A percentile compares a stretch with the other conserved stretches of the same genome.
Evolutionary conservation across 2,113 vertebrate species (phyloP).

Genomic region (Petromus typicus): DNA sequence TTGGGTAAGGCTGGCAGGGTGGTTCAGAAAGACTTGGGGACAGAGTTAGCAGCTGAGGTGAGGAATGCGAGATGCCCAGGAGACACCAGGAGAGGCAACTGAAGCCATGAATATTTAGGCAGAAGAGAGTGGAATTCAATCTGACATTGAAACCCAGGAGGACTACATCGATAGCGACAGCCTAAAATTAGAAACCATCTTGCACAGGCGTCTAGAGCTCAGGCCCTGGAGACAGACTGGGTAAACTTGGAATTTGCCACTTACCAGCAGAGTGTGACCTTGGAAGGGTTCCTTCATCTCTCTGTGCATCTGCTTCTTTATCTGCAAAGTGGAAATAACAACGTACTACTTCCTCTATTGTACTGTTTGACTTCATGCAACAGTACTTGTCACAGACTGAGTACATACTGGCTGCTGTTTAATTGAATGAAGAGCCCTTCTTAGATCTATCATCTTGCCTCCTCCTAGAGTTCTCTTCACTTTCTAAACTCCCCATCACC

Average conservation of each 20-base stretch:
- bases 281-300: neutral
- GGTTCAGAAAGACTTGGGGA: neutral
- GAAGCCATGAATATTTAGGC: slow-evolving; percentile 74
- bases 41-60: neutral
- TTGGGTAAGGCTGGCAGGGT: neutral
- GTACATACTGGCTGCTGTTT: neutral
- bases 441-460: neutral
- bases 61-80: slow-evolving; percentile 55
- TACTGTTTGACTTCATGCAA: neutral
- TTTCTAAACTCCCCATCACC: neutral
- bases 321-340: neutral
- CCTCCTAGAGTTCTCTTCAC: neutral
- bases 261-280: neutral
- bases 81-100: neutral
- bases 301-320: neutral
- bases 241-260: neutral
- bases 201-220: neutral
- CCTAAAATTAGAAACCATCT: slow-evolving; percentile 78
- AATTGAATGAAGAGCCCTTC: neutral
- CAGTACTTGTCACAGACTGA: neutral
- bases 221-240: neutral
- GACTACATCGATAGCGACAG: slow-evolving; percentile 45
- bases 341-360: neutral
- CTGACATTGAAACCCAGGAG: slow-evolving; percentile 56
- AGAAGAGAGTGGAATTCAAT: slow-evolving; percentile 71